phyloP scores from a whole-genome alignment of 2,113 vertebrate species.

The Chlorodrepanis virens region DNA sequence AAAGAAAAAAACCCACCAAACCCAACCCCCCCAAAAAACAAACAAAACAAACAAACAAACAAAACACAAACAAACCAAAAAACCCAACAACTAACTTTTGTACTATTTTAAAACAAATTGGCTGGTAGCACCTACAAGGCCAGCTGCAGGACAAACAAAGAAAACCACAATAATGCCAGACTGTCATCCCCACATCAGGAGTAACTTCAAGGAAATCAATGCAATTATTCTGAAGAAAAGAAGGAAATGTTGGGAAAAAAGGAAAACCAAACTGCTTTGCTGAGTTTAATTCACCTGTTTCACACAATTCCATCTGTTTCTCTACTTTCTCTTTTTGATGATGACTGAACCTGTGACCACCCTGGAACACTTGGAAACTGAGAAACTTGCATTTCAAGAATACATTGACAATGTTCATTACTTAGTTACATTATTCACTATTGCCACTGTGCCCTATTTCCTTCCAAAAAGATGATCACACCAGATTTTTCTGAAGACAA shows the following conservation, averaged over 20 bases:
- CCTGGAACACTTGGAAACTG: not conserved
- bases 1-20: too few species aligned
- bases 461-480: not conserved
- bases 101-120: not conserved
- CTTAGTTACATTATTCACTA: not conserved
- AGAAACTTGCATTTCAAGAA: not conserved
- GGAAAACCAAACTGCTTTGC: not conserved
- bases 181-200: not conserved
- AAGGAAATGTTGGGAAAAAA: not conserved
- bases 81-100: not conserved
- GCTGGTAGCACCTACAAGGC: not conserved
- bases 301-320: not conserved
- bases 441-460: not conserved
- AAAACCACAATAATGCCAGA: not conserved
- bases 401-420: accelerated
- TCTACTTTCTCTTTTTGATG: not conserved
- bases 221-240: not conserved
- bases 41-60: too few species aligned
- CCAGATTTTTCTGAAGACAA: not conserved
- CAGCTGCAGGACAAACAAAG: not conserved
- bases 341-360: not conserved
- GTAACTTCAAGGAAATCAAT: not conserved
- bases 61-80: not conserved
- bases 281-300: not conserved
- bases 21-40: too few species aligned